Percentiles rank a stretch among this genome's conserved stretches.
These are phyloP conservation scores for Plestiodon gilberti DNA, from an alignment of 2,113 vertebrate genomes.

Conservation along the genomic window DNA sequence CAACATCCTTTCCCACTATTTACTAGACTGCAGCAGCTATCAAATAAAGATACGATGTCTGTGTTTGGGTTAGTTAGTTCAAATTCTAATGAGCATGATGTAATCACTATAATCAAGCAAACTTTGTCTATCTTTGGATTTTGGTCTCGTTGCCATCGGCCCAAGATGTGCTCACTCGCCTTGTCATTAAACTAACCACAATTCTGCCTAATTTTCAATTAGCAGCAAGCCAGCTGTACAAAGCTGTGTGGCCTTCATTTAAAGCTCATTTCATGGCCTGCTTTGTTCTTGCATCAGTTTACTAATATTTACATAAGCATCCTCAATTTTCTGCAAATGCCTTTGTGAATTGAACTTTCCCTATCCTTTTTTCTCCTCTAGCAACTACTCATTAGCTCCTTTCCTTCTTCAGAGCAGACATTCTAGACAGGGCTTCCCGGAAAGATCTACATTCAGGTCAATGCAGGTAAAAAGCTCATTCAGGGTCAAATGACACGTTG, in stretches of 20 bases:
- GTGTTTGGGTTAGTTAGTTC: slow-evolving; percentile 80
- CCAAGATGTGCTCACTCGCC: slow-evolving; percentile 68
- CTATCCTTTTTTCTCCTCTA: slow-evolving; percentile 2
- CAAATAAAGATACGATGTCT: slow-evolving; percentile 85
- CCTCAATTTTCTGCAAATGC: slow-evolving; percentile 49
- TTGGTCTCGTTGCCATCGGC: slow-evolving; percentile 73
- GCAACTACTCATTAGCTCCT: slow-evolving; percentile 32
- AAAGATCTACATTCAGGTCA: slow-evolving; percentile 40
- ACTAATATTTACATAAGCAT: slow-evolving; percentile 70
- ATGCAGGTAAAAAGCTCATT: slow-evolving; percentile 1
- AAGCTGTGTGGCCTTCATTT: slow-evolving; percentile 63
- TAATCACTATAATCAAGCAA: slow-evolving; percentile 81
- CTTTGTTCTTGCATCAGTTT: slow-evolving; percentile 67
- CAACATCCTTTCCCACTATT: slow-evolving; percentile 82
- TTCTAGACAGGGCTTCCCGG: slow-evolving; percentile 36
- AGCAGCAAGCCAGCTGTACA: slow-evolving; percentile 48
- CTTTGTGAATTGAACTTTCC: slow-evolving; percentile 40
- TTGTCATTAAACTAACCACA: slow-evolving; percentile 78
- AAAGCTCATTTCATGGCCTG: slow-evolving; percentile 51
- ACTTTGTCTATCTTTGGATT: slow-evolving; percentile 77
- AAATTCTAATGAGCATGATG: slow-evolving; percentile 81
- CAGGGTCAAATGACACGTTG: not conserved
- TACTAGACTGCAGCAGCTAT: slow-evolving; percentile 83
- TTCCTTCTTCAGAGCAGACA: slow-evolving; percentile 24
- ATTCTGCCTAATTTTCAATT: slow-evolving; percentile 76